Base-by-base conservation (phyloP, 2,113 vertebrate genomes). In the Saimiri boliviensis region DNA sequence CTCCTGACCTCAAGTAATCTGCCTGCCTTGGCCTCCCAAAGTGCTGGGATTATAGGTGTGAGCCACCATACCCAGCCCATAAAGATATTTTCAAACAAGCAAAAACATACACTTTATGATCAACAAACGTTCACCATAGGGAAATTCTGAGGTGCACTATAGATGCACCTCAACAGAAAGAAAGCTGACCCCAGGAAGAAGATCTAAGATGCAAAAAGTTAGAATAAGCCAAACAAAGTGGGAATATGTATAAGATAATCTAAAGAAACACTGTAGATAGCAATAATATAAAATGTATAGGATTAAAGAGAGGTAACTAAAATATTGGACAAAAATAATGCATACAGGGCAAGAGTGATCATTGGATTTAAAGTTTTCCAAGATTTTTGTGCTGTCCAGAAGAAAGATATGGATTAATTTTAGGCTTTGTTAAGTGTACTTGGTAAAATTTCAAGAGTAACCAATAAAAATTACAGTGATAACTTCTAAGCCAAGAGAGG, bases 81-180 rank as follows among this genome's bases (percentile, higher is more conserved):
- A 58, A 86, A 92, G 68, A 84, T 42, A 68, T 76, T 89, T 86
- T 82, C 37, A 84, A 93, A 77, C 56, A 56, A 83, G 74, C 70
- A 88, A 70, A 74, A 93, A 76, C 47, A 45, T 40, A 76, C 11
- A 14, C 4, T 52, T 82, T 40, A 52, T 47, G 19, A 70, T 58
- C 56, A 89, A 93, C 32, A 58, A 58, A 35, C 20, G 4, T 88
- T 89, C 5, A 1, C 40, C 23, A 47, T 1, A 89, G 35, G 32
- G 8, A 86, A 40, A 95, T 94, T 86, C 85, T 89, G 86, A 85
- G 74, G 52, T 52, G 52, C 5, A 52, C 52, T 52, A 52, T 17
- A 20, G 32, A 60, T 45, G 40, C 5, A 74, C 37, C 45, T 58
- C 5, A 66, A 54, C 21, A 83, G 49, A 94, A 42, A 84, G 60